Conservation (phyloP, 2,888 invertebrate genomes). For the Pollenia labialis region DNA sequence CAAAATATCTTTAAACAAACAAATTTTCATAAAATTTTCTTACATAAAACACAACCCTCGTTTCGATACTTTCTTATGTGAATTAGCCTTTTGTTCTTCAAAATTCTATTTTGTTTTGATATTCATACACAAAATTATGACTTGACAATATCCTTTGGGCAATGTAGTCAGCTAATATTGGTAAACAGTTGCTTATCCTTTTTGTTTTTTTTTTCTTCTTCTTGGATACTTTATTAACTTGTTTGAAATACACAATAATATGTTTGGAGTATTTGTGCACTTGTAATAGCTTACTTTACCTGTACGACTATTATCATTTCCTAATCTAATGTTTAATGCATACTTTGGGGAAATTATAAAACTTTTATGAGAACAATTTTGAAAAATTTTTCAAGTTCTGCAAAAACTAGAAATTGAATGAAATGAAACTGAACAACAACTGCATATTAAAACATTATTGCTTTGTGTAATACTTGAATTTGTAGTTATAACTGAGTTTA, state of each 20-base stretch:
- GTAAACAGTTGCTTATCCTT: conserved; percentile 28
- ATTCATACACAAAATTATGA: conserved; percentile 68
- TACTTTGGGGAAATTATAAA: conserved; percentile 82
- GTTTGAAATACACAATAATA: conserved; percentile 32
- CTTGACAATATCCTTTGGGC: conserved; percentile 68
- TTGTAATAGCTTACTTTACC: conserved; percentile 55
- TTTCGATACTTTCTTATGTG: background rate
- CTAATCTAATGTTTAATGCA: conserved; percentile 78
- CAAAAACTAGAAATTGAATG: conserved; percentile 35
- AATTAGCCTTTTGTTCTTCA: conserved; percentile 43
- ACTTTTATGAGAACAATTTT: conserved; percentile 76
- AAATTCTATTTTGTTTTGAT: conserved; percentile 45
- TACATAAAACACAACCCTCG: conserved; percentile 8
- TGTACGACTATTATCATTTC: conserved; percentile 53
- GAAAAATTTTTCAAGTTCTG: conserved; percentile 75
- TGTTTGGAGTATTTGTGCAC: conserved; percentile 23
- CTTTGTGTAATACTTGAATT: conserved; percentile 76
- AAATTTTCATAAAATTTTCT: no score
- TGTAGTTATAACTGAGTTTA: conserved; percentile 46
- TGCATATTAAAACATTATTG: conserved; percentile 81
- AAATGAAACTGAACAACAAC: conserved; percentile 71
- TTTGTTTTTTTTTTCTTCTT: conserved; percentile 29
- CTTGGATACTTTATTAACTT: conserved; percentile 10
- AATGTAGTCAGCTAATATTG: conserved; percentile 72
- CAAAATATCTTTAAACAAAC: no score